These are phyloP conservation scores for Astropecten irregularis DNA, from an alignment of 53 echinoderm and acorn worm species.

Conservation along the genomic window DNA sequence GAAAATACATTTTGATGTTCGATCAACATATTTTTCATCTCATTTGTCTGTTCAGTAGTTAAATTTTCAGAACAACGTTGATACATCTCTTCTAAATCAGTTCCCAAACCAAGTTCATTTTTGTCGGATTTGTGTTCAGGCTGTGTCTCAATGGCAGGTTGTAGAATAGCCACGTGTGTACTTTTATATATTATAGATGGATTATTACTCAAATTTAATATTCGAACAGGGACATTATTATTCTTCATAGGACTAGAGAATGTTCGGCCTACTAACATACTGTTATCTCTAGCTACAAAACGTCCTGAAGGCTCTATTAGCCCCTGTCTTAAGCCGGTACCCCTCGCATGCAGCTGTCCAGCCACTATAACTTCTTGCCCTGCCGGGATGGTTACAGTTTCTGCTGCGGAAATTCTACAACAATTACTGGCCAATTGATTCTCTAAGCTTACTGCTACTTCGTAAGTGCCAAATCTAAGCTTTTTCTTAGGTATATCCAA, in stretches of 20 bases:
- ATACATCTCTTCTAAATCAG: constrained; percentile 13
- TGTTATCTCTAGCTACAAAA: constrained; percentile 17
- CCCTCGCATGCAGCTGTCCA: not conserved
- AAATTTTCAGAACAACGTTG: not conserved
- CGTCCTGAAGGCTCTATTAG: constrained; percentile 7
- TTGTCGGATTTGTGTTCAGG: no score
- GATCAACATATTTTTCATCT: not conserved
- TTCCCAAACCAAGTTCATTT: not conserved
- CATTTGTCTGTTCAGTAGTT: not conserved
- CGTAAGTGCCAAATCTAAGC: not conserved
- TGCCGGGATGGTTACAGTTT: constrained; percentile 22
- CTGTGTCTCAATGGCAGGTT: no score
- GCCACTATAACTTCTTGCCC: constrained; percentile 19
- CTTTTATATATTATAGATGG: constrained; percentile 11
- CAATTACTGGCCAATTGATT: not conserved
- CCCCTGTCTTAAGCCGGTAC: not conserved
- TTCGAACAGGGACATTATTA: not conserved
- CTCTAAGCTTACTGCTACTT: constrained; percentile 9
- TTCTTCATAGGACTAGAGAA: not conserved
- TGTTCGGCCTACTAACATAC: constrained; percentile 12
- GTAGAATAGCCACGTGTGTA: constrained; percentile 35
- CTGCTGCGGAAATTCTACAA: constrained; percentile 7
- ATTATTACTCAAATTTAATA: not conserved
- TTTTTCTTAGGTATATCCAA: not conserved
- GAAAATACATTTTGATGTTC: not conserved